Conservation (phyloP, 1,140 invertebrate species). For the Augochlora pura region DNA sequence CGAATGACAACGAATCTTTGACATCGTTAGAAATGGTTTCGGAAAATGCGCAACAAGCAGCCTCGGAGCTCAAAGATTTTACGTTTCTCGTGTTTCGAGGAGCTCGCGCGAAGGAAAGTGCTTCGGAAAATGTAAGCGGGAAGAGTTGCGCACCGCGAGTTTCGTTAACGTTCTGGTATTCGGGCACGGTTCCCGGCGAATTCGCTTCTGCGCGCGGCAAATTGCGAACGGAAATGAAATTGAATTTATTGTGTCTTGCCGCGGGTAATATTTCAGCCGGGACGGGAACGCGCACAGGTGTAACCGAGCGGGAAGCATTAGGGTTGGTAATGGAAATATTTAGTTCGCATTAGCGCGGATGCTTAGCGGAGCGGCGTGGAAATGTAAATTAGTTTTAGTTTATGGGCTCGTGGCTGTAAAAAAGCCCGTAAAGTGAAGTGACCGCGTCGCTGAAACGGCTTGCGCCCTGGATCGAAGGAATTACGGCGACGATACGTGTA, state of each 20-base stretch:
- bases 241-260: slow-evolving; percentile 44
- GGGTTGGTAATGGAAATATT: slow-evolving; percentile 44
- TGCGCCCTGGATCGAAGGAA: slow-evolving; percentile 12
- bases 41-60: no score
- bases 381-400: slow-evolving; percentile 35
- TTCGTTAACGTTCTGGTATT: neutral
- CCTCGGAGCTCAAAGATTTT: no score
- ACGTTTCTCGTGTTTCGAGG: no score
- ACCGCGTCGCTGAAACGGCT: neutral
- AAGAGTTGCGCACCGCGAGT: neutral
- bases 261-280: slow-evolving; percentile 24
- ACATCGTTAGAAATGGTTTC: no score
- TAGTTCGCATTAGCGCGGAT: slow-evolving; percentile 41
- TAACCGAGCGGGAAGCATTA: slow-evolving; percentile 32
- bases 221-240: slow-evolving; percentile 43
- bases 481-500: slow-evolving; percentile 14
- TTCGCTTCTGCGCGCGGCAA: slow-evolving; percentile 3
- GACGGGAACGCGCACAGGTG: slow-evolving; percentile 29
- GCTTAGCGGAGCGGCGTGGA: slow-evolving; percentile 11
- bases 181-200: neutral
- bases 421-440: slow-evolving; percentile 11
- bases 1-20: no score
- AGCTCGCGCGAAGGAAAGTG: no score
- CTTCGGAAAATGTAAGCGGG: neutral
- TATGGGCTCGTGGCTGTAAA: slow-evolving; percentile 20